These are phyloP conservation scores for Falco naumanni DNA, from an alignment of 2,797 vertebrate genomes.

Conservation along the genomic window DNA sequence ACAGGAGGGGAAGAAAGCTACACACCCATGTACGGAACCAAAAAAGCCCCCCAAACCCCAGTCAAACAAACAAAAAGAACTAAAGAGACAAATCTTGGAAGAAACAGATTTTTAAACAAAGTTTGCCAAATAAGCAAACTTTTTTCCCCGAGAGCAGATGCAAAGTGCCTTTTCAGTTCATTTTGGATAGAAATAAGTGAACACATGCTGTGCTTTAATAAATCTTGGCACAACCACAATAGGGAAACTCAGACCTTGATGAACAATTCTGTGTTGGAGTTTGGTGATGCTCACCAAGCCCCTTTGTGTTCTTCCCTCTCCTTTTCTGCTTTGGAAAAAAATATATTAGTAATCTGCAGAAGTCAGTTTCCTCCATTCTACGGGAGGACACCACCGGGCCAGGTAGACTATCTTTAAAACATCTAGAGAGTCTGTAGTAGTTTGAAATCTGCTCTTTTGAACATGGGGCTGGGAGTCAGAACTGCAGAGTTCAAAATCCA, in stretches of 20 bases:
- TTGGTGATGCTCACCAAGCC: slow-evolving; percentile 30
- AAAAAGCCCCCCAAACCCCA: not conserved
- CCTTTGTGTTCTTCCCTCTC: not conserved
- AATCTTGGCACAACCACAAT: slow-evolving; percentile 69
- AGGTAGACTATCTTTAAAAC: not conserved
- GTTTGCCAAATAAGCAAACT: slow-evolving; percentile 75
- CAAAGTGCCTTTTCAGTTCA: slow-evolving; percentile 72
- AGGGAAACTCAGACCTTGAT: slow-evolving; percentile 43
- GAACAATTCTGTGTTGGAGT: slow-evolving; percentile 44
- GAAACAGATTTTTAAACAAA: slow-evolving; percentile 78
- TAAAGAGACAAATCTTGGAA: slow-evolving; percentile 63
- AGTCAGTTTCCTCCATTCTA: not conserved
- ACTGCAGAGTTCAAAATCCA: not conserved
- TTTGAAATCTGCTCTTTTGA: not conserved
- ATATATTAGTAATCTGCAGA: not conserved
- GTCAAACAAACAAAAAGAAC: slow-evolving; percentile 49
- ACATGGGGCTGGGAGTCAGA: not conserved
- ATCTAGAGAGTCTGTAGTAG: too few relatives aligned
- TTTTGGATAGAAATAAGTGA: slow-evolving; percentile 79
- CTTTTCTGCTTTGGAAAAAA: not conserved
- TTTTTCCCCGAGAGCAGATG: slow-evolving; percentile 71
- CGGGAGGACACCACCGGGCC: not conserved
- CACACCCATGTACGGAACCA: not conserved
- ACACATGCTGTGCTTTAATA: slow-evolving; percentile 76
- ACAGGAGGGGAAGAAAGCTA: slow-evolving; percentile 42